Evolutionary conservation across 2,888 invertebrate species (phyloP).

Genomic region (Cosmia trapezina): DNA sequence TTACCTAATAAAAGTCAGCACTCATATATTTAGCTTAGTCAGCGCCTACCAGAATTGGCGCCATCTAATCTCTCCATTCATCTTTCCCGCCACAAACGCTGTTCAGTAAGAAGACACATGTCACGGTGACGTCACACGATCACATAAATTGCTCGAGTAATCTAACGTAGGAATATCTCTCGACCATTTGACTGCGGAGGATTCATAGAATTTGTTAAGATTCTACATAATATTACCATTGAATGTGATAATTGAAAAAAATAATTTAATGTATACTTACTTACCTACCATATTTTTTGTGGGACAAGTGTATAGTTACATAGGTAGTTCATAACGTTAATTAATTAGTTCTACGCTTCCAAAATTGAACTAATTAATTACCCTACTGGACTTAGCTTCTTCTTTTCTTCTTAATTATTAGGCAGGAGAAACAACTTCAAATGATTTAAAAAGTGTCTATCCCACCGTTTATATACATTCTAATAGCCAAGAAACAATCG

Average conservation of each 20-base stretch:
- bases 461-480: background rate
- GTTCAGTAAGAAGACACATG: slow-evolving; percentile 38
- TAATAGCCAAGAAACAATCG: background rate
- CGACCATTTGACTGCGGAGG: background rate
- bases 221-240: background rate
- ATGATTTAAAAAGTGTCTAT: background rate
- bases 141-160: slow-evolving; percentile 28
- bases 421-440: background rate
- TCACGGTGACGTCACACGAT: slow-evolving; percentile 43
- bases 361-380: background rate
- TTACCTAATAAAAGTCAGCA: slow-evolving; percentile 14
- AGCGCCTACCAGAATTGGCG: slow-evolving; percentile 28
- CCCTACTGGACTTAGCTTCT: background rate
- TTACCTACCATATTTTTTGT: background rate
- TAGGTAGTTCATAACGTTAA: background rate
- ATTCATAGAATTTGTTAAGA: background rate
- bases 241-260: background rate
- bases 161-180: slow-evolving; percentile 15
- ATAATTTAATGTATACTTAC: background rate
- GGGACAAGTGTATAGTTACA: background rate
- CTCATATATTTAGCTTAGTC: slow-evolving; percentile 28
- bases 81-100: slow-evolving; percentile 45
- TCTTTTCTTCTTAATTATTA: too few relatives aligned
- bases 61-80: slow-evolving; percentile 41
- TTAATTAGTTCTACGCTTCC: background rate